Conservation (phyloP, 1,140 invertebrate genomes). For the Odontomachus brunneus region DNA sequence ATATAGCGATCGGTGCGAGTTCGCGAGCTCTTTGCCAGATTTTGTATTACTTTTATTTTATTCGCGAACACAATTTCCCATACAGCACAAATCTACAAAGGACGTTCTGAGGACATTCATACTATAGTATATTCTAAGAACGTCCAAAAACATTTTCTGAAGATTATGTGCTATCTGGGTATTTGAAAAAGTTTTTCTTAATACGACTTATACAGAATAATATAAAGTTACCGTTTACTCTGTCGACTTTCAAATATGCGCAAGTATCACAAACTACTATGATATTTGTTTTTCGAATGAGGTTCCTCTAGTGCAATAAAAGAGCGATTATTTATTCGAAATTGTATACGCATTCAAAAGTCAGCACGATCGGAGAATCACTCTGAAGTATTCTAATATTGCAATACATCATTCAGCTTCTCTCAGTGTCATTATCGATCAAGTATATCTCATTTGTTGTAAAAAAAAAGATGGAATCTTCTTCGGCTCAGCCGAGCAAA, state of each 20-base stretch:
- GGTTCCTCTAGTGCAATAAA: background rate
- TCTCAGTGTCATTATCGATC: background rate
- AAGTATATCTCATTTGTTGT: slow-evolving; percentile 28
- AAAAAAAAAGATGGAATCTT: slow-evolving; percentile 15
- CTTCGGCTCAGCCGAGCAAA: slow-evolving; percentile 58
- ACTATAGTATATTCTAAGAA: too few species aligned
- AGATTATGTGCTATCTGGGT: too few species aligned
- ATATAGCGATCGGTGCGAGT: slow-evolving; percentile 16
- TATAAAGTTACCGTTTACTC: slow-evolving; percentile 2
- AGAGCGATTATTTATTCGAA: background rate
- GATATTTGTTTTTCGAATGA: background rate
- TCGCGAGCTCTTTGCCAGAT: slow-evolving; percentile 25
- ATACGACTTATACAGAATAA: slow-evolving; percentile 1
- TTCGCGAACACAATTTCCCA: slow-evolving; percentile 22
- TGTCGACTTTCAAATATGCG: background rate
- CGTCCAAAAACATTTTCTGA: too few species aligned
- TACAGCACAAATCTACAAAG: too few species aligned
- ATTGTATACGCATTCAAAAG: slow-evolving; percentile 8
- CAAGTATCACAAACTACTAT: background rate
- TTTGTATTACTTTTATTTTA: slow-evolving; percentile 58
- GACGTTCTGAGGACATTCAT: too few species aligned
- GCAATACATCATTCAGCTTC: background rate
- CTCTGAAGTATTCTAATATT: background rate
- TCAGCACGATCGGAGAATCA: slow-evolving; percentile 4
- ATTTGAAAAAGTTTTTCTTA: background rate